These are phyloP conservation scores for Seriola dumerili DNA, from an alignment of 2,113 vertebrate genomes.

Conservation along the genomic window DNA sequence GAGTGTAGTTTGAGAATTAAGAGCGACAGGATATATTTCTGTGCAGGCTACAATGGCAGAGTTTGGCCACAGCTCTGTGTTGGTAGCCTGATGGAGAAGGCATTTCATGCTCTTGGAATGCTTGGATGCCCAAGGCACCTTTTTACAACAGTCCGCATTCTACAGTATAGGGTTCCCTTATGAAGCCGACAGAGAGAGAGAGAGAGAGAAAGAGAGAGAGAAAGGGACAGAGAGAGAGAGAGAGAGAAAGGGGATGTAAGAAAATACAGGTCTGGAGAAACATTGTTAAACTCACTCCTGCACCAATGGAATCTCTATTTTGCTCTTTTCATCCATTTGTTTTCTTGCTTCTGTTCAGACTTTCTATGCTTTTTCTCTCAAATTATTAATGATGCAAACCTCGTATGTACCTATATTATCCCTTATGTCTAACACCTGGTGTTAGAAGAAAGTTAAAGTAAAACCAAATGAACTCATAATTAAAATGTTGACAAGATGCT, in stretches of 20 bases:
- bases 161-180: slow-evolving; percentile 65
- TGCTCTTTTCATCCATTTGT: slow-evolving; percentile 30
- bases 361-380: background rate
- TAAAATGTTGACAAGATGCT: slow-evolving; percentile 25
- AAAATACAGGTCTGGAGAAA: slow-evolving; percentile 62
- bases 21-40: slow-evolving; percentile 50
- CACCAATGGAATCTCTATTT: slow-evolving; percentile 47
- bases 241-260: slow-evolving; percentile 25
- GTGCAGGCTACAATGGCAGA: slow-evolving; percentile 56
- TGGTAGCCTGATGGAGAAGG: slow-evolving; percentile 65
- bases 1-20: slow-evolving; percentile 54
- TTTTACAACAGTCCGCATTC: slow-evolving; percentile 71
- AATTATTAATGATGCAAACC: slow-evolving; percentile 21
- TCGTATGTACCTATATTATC: background rate
- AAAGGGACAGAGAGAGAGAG: slow-evolving; percentile 20
- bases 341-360: slow-evolving; percentile 15
- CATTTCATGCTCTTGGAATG: slow-evolving; percentile 70
- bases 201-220: background rate
- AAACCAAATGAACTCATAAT: background rate
- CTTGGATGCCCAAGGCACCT: slow-evolving; percentile 62
- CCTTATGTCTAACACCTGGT: background rate
- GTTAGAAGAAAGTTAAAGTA: background rate
- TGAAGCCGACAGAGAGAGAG: slow-evolving; percentile 44
- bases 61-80: slow-evolving; percentile 47
- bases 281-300: slow-evolving; percentile 58